Percentiles rank a stretch among this genome's conserved stretches.
Conservation (phyloP, 35 echinoderm and acorn worm genomes). For the Ophioderma brevispina region DNA sequence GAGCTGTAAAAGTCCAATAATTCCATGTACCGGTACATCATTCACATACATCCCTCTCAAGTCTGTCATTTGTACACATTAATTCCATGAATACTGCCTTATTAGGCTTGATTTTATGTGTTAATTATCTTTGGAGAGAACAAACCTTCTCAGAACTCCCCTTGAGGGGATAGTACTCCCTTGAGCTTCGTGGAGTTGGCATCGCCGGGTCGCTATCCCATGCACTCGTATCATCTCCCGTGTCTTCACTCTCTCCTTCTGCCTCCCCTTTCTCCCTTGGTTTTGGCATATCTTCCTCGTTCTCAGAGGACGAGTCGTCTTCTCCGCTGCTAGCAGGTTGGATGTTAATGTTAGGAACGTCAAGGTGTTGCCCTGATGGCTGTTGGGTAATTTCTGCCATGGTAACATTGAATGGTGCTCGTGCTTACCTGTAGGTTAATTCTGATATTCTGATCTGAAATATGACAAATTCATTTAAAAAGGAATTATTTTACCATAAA, state of each 20-base stretch:
- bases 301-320: neutral
- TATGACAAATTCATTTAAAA: no score
- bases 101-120: no score
- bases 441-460: neutral
- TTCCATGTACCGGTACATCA: no score
- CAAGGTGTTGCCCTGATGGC: neutral
- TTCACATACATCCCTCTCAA: no score
- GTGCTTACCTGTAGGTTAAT: neutral
- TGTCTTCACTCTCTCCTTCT: constrained; percentile 1
- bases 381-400: neutral
- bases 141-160: neutral
- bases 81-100: no score
- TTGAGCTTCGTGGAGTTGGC: constrained; percentile 12
- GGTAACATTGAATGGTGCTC: neutral
- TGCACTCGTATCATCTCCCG: constrained; percentile 51
- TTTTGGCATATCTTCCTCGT: neutral
- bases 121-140: no score
- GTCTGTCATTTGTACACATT: no score
- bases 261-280: neutral
- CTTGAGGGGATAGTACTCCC: constrained; percentile 57
- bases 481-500: no score
- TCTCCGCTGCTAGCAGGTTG: constrained; percentile 8
- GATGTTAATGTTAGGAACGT: neutral
- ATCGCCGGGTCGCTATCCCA: constrained; percentile 56
- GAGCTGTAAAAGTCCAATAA: no score